Conservation (phyloP, 2,113 vertebrate genomes). For the Syrrhaptes paradoxus region DNA sequence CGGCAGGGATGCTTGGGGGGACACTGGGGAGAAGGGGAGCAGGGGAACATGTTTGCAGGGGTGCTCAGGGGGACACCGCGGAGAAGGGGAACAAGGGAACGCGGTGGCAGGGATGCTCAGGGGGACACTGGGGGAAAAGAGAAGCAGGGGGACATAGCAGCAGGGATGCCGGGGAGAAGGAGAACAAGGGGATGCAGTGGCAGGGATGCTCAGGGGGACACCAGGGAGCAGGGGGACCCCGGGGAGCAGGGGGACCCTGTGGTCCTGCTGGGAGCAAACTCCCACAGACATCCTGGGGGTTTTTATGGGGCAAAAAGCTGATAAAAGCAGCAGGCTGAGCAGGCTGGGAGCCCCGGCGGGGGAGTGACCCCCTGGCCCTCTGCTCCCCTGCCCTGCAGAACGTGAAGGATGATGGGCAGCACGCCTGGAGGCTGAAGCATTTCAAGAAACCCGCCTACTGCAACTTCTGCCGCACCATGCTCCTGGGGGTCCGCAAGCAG, state of each 20-base stretch:
- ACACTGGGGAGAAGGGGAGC: too few relatives aligned
- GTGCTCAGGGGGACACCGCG: too few relatives aligned
- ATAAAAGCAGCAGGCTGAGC: neutral
- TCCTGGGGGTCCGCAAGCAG: slow-evolving; percentile 93
- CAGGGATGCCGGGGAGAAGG: too few relatives aligned
- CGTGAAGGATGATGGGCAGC: slow-evolving; percentile 88
- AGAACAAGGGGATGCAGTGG: fast-evolving
- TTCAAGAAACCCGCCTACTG: slow-evolving; percentile 98
- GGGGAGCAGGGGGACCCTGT: neutral
- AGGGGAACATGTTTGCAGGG: too few relatives aligned
- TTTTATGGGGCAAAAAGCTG: neutral
- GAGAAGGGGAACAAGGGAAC: too few relatives aligned
- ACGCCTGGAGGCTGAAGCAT: slow-evolving; percentile 93
- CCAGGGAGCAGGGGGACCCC: fast-evolving
- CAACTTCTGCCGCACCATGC: slow-evolving; percentile 93
- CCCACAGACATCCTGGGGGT: fast-evolving
- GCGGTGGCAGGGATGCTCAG: too few relatives aligned
- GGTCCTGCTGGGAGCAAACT: neutral
- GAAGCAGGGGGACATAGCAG: too few relatives aligned
- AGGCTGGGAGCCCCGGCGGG: neutral
- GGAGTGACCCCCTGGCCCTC: neutral
- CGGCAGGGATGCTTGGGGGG: too few relatives aligned
- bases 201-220: neutral
- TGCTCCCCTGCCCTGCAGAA: slow-evolving; percentile 66
- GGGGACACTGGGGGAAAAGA: too few relatives aligned